Base-by-base conservation (phyloP, 2,888 invertebrate genomes). In the Eurytoma californica region DNA sequence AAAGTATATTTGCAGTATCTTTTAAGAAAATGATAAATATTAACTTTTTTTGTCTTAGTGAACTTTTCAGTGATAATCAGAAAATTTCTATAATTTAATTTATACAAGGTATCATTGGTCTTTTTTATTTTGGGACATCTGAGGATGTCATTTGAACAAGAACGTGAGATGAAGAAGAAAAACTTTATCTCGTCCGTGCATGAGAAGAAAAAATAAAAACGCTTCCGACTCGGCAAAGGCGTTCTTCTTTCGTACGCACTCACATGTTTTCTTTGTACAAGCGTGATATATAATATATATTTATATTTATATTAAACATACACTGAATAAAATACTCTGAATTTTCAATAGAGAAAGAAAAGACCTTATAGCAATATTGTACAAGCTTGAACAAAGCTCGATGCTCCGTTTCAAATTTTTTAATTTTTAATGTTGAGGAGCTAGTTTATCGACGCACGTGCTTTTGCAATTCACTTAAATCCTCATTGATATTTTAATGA, bases 251-350 rank as follows among this genome's bases (percentile, higher is more conserved):
- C 57, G 13, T 72, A 72, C 69, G 73, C 61, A 67, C 53, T 77
- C 58, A 65, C 51, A 72, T 30, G 28, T 61, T 49, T 78, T 80
- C 55, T 80, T 82, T 81, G 80, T 81, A 81, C 74, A 80, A 82
- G 78, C 76, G 77, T 83, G 69, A 76, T 82, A 80, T 77, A 72
- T 79, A 77, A 68, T 80, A 60, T 68, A 53, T 57, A 28, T 65
- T 63, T 58, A 72, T 70, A 39, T 72, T 18, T 67, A 74, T 66
- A 66, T 66, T 66, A 60, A 77, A 69, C 47, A 39, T 65, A 58
- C 28, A 53, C 68, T 73, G 70, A 81, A 80, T 79, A 82, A 83
- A 83, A 81, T 81, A 81, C 75, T 81, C 55, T 80, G 63, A 72
- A 73, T 77, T 74, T 79, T 79, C 79, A 73, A 30, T 77, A 69